Conservation (phyloP, 2,113 vertebrate genomes). For the Sinosuthora webbiana region DNA sequence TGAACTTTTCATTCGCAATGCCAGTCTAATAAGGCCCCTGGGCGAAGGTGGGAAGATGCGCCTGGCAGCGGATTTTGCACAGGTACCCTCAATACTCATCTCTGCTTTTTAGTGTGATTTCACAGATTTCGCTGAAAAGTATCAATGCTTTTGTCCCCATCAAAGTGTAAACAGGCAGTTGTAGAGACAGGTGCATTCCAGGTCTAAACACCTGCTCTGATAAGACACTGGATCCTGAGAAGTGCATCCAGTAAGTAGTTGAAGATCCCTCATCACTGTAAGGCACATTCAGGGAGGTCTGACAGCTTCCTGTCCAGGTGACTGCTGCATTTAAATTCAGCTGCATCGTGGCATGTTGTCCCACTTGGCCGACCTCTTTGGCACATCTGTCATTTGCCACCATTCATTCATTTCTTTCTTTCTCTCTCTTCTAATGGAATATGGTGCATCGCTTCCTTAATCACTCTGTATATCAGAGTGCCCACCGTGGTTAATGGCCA, state of each 20-base stretch:
- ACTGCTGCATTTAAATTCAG: not conserved
- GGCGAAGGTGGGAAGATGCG: conserved; percentile 95
- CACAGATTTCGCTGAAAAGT: not conserved
- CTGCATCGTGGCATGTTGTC: not conserved
- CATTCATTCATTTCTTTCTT: conserved; percentile 3
- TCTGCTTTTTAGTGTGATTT: not conserved
- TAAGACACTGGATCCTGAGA: not conserved
- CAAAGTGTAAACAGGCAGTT: not conserved
- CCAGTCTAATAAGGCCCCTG: conserved; percentile 87
- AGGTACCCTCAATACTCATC: conserved; percentile 73
- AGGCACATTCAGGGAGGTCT: not conserved
- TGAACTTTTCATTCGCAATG: conserved; percentile 89
- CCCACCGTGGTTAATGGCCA: not conserved
- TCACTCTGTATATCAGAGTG: not conserved
- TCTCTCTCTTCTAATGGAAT: not conserved
- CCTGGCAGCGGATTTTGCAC: conserved; percentile 93
- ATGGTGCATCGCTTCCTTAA: not conserved
- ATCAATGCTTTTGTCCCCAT: not conserved
- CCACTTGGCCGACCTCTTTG: not conserved
- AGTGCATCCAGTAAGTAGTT: not conserved
- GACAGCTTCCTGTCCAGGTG: not conserved
- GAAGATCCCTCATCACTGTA: not conserved
- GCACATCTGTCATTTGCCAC: not conserved
- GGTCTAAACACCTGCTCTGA: not conserved
- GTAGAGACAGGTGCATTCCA: not conserved